Percentiles rank a stretch among this genome's conserved stretches.
Evolutionary conservation across 1,140 invertebrate genomes (phyloP).

Genomic region (Anoplolepis gracilipes): DNA sequence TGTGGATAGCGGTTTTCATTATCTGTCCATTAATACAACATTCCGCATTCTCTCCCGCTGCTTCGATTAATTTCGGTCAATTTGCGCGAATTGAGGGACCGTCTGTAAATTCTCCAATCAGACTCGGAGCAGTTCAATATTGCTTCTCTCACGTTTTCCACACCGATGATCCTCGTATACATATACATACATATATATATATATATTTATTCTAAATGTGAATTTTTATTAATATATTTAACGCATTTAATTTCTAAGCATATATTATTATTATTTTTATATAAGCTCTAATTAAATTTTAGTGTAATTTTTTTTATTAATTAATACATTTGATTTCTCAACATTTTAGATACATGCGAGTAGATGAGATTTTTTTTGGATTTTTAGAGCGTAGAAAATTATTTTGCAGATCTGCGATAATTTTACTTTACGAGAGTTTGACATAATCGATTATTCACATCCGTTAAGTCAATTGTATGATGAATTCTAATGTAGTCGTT

Average conservation of each 20-base stretch:
- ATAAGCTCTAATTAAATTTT: too few relatives aligned
- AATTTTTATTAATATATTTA: background rate
- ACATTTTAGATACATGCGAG: too few relatives aligned
- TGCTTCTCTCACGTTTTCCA: background rate
- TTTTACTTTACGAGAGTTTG: background rate
- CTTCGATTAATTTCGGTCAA: slow-evolving; percentile 41
- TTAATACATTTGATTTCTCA: too few relatives aligned
- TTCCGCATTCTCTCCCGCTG: background rate
- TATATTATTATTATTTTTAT: too few relatives aligned
- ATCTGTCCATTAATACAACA: background rate
- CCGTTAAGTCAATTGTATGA: background rate
- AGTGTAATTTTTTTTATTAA: too few relatives aligned
- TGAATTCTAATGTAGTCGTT: background rate
- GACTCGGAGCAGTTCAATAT: background rate
- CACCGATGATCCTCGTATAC: too few relatives aligned
- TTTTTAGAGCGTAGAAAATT: background rate
- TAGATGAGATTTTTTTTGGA: too few relatives aligned
- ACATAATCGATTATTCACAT: background rate
- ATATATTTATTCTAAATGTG: background rate
- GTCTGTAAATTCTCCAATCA: slow-evolving; percentile 4
- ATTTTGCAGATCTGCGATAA: background rate
- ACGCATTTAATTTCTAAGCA: background rate
- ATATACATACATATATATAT: background rate
- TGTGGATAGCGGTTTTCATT: background rate
- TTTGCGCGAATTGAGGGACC: slow-evolving; percentile 24